Percentiles rank a stretch among this genome's conserved stretches.
Evolutionary conservation across 92 coral and sea anemone species (phyloP).

Genomic region (Epizoanthus stellaris): DNA sequence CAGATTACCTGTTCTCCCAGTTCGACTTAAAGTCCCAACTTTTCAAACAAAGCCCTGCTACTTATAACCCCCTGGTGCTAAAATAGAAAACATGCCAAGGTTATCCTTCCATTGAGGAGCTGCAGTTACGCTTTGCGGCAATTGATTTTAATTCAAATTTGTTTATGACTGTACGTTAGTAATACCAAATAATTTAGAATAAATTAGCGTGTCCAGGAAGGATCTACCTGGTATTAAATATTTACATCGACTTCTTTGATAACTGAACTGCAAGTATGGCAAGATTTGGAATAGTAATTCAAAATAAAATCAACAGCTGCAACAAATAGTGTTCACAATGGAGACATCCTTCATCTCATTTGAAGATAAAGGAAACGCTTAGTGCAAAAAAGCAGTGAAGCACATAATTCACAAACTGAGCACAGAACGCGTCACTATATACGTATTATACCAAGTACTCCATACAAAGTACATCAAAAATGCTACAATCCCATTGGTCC

Average conservation of each 20-base stretch:
- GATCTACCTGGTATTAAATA: background rate
- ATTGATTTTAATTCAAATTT: background rate
- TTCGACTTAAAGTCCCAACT: background rate
- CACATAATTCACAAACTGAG: background rate
- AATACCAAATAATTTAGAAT: background rate
- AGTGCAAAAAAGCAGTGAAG: background rate
- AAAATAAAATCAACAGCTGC: background rate
- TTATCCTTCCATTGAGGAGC: background rate
- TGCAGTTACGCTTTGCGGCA: slow-evolving; percentile 3
- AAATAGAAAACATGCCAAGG: background rate
- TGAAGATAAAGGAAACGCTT: background rate
- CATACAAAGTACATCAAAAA: background rate
- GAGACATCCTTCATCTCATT: background rate
- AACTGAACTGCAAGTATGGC: background rate
- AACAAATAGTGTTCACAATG: background rate
- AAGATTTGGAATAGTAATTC: background rate
- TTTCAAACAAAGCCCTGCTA: too few species aligned
- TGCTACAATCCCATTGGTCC: background rate
- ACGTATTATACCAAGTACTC: background rate
- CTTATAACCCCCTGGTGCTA: too few species aligned
- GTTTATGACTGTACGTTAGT: background rate
- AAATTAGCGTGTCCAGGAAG: background rate
- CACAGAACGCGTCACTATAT: background rate
- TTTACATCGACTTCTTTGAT: background rate
- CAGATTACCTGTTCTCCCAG: background rate